Evolutionary conservation across 2,113 vertebrate species (phyloP).

Genomic region (Notechis scutatus): DNA sequence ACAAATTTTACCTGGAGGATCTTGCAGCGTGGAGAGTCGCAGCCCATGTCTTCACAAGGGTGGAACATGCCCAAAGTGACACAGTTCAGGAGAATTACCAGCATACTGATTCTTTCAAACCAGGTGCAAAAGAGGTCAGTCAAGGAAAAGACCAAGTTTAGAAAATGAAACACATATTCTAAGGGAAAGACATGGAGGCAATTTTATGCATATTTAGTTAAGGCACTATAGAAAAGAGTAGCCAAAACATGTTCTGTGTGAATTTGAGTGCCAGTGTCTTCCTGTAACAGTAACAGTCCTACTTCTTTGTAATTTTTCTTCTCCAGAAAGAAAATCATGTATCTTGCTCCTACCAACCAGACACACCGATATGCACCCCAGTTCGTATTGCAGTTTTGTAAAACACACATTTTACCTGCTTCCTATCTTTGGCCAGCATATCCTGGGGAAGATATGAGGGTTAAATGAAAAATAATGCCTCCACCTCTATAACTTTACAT

Average conservation of each 20-base stretch:
- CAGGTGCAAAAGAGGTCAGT: slow-evolving; percentile 75
- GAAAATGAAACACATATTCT: not conserved
- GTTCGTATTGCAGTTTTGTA: not conserved
- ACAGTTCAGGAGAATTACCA: slow-evolving; percentile 98
- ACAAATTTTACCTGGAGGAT: slow-evolving; percentile 84
- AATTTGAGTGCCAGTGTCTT: not conserved
- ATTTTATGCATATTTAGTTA: not conserved
- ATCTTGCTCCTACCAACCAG: not conserved
- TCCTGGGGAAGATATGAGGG: not conserved
- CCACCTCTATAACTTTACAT: not conserved
- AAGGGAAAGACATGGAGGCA: not conserved
- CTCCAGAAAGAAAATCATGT: not conserved
- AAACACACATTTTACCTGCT: not conserved
- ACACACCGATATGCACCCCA: not conserved
- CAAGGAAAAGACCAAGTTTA: slow-evolving; percentile 73
- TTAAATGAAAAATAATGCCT: not conserved
- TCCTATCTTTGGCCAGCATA: not conserved
- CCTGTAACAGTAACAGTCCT: not conserved
- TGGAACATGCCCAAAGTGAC: slow-evolving; percentile 99
- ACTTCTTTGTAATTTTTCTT: not conserved
- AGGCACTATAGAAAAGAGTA: not conserved
- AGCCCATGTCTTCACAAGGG: slow-evolving; percentile 92
- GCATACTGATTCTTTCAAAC: slow-evolving; percentile 97
- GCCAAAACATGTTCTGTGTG: not conserved
- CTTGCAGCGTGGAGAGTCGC: slow-evolving; percentile 88